Evolutionary conservation across 2,888 invertebrate genomes (phyloP), one percentile per base, ranked within the genome.

Genomic region (Acanthosoma haemorrhoidale): DNA sequence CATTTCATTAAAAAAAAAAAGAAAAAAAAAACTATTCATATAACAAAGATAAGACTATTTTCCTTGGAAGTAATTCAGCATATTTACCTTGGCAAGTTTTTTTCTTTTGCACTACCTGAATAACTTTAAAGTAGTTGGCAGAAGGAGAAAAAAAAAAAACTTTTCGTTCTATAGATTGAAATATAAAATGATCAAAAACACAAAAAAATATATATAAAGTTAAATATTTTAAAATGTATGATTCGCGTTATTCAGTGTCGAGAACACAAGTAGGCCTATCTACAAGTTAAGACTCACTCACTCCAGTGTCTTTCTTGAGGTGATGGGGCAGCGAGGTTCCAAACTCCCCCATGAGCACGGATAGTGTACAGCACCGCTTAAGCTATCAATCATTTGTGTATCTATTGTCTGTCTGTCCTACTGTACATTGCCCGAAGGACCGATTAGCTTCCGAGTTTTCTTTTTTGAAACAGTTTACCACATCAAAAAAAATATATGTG

Each of bases 251-350:
- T 64, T 39, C 38, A 29, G 15, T 41, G 25, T 29, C 25, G 58
- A 36, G 59, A 72, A 71, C 67, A 70, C 67, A 73, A 57, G 73
- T 75, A 75, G 75, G 75, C 75, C 75, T 75, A 75, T 73, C 73
- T 71, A 74, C 68, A 66, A 72, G 68, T 71, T 61, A 75, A 75
- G 75, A 75, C 75, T 74, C 72, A 75, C 75, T 75, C 75, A 75
- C 75, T 75, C 75, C 75, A 71, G 75, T 74, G 75, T 75, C 75
- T 75, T 75, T 75, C 75, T 74, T 73, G 73, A 73, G 73, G 73
- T 74, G 75, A 74, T 73, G 70, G 61, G 43, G 51, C 68, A 58
- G 51, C 57, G 31, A 43, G 11, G 25, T 25, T 59, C 9, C 29
- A 25, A n/a, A 21, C 8, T 32, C 38, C 25, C 29, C 70, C 70